These are phyloP conservation scores for Nomada ruficornis DNA, from an alignment of 2,888 invertebrate species.

Conservation along the genomic window DNA sequence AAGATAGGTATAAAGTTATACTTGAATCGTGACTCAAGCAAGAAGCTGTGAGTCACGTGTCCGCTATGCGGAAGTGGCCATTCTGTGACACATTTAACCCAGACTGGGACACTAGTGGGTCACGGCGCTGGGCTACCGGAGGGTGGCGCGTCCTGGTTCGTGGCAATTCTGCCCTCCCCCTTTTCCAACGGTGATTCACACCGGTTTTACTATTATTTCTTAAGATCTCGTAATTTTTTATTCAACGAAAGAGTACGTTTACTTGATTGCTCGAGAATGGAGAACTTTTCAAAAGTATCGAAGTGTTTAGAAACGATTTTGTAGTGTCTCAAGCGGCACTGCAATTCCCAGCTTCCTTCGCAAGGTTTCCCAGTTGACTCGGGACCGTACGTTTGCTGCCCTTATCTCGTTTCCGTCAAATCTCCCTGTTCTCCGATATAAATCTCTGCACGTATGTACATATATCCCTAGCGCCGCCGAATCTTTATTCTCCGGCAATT, in stretches of 20 bases:
- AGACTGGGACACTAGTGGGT: conserved; percentile 12
- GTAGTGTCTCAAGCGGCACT: too few relatives aligned
- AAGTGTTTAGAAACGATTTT: too few relatives aligned
- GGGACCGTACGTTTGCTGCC: too few relatives aligned
- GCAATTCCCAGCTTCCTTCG: too few relatives aligned
- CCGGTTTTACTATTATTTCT: not conserved
- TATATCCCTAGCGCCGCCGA: not conserved
- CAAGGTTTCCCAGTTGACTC: too few relatives aligned
- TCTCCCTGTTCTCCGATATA: not conserved
- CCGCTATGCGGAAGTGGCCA: conserved; percentile 24
- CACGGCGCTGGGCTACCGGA: conserved; percentile 11
- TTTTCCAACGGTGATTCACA: conserved; percentile 6
- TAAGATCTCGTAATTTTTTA: not conserved
- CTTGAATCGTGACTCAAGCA: conserved; percentile 25
- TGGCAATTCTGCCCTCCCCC: conserved; percentile 18
- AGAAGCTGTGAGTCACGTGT: conserved; percentile 15
- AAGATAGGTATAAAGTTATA: not conserved
- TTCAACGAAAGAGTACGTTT: too few relatives aligned
- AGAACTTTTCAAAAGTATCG: too few relatives aligned
- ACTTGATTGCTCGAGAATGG: too few relatives aligned
- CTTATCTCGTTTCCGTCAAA: not conserved
- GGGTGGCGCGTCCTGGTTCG: conserved; percentile 23
- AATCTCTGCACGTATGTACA: not conserved
- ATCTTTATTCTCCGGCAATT: not conserved
- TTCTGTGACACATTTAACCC: conserved; percentile 31